phyloP scores from a whole-genome alignment of 2,113 vertebrate species.

The Pandion haliaetus region DNA sequence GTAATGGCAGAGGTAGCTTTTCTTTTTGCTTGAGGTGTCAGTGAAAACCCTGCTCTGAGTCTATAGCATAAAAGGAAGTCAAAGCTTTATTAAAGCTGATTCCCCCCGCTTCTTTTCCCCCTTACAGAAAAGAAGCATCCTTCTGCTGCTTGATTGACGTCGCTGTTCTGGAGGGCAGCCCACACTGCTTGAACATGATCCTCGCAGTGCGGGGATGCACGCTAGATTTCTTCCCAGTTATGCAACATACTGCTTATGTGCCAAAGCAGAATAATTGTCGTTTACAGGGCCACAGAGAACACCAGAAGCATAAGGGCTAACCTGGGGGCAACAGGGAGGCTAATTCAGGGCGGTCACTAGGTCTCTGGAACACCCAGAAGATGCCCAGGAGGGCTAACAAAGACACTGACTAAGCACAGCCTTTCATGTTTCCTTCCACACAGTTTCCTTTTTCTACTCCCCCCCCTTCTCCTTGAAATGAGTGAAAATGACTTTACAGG shows the following conservation, averaged over 20 bases:
- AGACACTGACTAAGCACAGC: not conserved
- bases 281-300: not conserved
- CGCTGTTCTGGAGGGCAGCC: slow-evolving; percentile 34
- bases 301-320: not conserved
- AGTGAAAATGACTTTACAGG: not conserved
- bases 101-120: not conserved
- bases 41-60: not conserved
- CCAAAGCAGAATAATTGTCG: not conserved
- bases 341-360: not conserved
- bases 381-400: not conserved
- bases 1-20: not conserved
- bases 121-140: not conserved
- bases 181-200: slow-evolving; percentile 27
- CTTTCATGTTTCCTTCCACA: not conserved
- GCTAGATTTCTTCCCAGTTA: slow-evolving; percentile 42
- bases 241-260: not conserved
- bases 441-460: not conserved
- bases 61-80: not conserved
- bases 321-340: not conserved
- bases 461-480: not conserved
- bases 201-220: not conserved
- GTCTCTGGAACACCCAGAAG: not conserved
- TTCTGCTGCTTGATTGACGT: not conserved
- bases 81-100: not conserved
- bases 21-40: not conserved